phyloP scores from a whole-genome alignment of 2,797 vertebrate species.

The Kryptolebias ocellatus region DNA sequence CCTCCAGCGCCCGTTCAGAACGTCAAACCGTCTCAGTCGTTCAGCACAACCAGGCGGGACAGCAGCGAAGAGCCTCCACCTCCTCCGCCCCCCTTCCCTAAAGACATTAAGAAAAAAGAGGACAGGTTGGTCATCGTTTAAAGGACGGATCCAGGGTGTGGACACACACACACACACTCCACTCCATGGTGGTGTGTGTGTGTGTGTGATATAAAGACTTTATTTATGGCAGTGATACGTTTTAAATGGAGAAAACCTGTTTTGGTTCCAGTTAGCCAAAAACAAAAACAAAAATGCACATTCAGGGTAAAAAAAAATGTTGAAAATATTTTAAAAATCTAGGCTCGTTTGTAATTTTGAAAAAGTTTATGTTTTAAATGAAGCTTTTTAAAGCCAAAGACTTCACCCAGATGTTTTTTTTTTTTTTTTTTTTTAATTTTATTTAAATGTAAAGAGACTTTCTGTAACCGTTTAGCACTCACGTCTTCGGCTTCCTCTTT shows the following conservation, averaged over 20 bases:
- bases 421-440: conserved; percentile 19
- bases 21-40: conserved; percentile 62
- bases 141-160: background rate
- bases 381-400: conserved; percentile 38
- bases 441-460: conserved; percentile 31
- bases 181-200: conserved; percentile 8
- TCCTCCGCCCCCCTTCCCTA: conserved; percentile 65
- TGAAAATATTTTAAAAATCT: background rate
- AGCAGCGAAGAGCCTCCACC: conserved; percentile 50
- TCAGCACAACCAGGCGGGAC: conserved; percentile 32
- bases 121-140: conserved; percentile 88
- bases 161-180: background rate
- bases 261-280: background rate
- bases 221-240: too few relatives aligned
- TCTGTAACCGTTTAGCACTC: conserved; percentile 35
- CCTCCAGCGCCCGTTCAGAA: conserved; percentile 53
- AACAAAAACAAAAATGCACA: background rate
- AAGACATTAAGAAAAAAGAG: conserved; percentile 65
- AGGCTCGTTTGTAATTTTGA: conserved; percentile 19
- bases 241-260: conserved; percentile 8
- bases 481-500: conserved; percentile 27
- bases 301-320: conserved; percentile 11
- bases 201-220: background rate
- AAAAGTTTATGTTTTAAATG: conserved; percentile 31
- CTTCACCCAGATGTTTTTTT: background rate